Evolutionary conservation across 2,888 invertebrate species (phyloP), one percentile per base, ranked within the genome.

Genomic region (Eucera pruinosa): DNA sequence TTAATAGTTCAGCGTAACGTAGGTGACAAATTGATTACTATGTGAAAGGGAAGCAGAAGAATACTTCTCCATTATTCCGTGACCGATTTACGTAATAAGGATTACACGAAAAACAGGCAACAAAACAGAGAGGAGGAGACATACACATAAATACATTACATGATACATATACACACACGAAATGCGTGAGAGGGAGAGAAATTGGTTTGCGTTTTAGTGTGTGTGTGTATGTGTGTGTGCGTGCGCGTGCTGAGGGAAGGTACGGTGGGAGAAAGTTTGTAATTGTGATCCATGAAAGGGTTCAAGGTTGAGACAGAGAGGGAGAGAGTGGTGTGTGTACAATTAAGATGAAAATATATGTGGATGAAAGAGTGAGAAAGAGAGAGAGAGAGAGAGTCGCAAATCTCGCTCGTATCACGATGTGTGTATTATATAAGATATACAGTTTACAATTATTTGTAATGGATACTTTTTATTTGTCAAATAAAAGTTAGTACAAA

Each of bases 401-500:
- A 77, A n/a, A 72, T 82, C 77, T 86, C 82, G 79, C 78, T 78
- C 84, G 82, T 82, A 86, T 84, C 81, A 84, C 81, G 76, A 81
- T 85, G 83, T 85, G 86, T 88, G 88, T 89, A 87, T 81, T 86
- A 84, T 83, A 88, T 89, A 90, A 89, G 85, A 88, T 87, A 87
- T 89, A 90, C 87, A 86, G 86, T 90, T 90, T 90, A 89, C 89
- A 88, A 89, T 90, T 89, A 91, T 90, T 91, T 91, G 90, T 91
- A 91, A 90, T 84, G 87, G 83, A 90, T 88, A 88, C 87, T 90
- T 90, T 89, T 91, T 90, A 90, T 90, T 91, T 91, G 90, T 90
- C 90, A 86, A 91, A 91, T 91, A 91, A 91, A 89, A 89, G 81
- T 91, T 90, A 91, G 91, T 91, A 90, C 90, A 91, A 91, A 91